These are phyloP conservation scores for Acromyrmex charruanus DNA, from an alignment of 1,140 invertebrate species.

Conservation along the genomic window DNA sequence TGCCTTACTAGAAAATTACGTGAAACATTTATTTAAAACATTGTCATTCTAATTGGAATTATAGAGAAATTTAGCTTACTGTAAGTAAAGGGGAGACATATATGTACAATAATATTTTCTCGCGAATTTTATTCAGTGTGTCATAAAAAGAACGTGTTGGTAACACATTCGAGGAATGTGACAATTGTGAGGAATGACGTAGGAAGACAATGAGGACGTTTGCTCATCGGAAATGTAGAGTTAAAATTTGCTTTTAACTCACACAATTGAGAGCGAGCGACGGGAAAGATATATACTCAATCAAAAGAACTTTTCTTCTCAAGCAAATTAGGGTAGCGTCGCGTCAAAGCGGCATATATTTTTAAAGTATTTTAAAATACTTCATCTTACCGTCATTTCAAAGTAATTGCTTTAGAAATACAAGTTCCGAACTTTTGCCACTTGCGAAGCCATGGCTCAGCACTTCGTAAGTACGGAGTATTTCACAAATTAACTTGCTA, in stretches of 20 bases:
- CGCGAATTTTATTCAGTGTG: background rate
- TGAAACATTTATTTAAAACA: background rate
- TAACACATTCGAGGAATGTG: background rate
- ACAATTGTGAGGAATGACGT: background rate
- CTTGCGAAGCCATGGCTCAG: background rate
- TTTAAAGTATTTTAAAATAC: slow-evolving; percentile 29
- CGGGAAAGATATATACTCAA: background rate
- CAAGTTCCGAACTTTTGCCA: background rate
- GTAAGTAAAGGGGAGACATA: background rate
- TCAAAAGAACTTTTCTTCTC: slow-evolving; percentile 15
- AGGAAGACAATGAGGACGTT: background rate
- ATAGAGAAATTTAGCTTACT: background rate
- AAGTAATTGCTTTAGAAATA: too few relatives aligned
- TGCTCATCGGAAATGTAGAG: slow-evolving; percentile 12
- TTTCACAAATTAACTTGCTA: background rate
- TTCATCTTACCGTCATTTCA: background rate
- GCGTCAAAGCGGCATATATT: background rate
- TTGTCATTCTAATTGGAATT: background rate
- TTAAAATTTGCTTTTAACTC: slow-evolving; percentile 27
- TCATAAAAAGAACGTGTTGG: background rate
- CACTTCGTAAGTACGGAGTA: background rate
- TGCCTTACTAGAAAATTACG: background rate
- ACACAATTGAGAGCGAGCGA: background rate
- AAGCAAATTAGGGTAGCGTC: slow-evolving; percentile 19
- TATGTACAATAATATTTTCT: background rate